Evolutionary conservation across 2,888 invertebrate species (phyloP), one percentile per base, ranked within the genome.

Genomic region (Abrostola triplasia): DNA sequence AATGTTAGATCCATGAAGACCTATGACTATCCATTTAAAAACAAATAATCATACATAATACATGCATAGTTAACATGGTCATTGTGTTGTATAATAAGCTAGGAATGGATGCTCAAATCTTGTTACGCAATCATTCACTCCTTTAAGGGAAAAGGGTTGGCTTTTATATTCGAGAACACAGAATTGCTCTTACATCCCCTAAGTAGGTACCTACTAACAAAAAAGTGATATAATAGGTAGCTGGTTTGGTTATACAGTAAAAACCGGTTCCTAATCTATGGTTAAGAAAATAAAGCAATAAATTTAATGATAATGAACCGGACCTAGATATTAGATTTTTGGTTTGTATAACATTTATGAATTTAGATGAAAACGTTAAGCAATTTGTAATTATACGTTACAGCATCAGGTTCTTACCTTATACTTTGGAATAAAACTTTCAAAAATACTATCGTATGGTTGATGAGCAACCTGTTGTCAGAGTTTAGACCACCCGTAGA

Each of bases 241-340:
- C 72, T 41, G 11, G 68, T 44, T 72, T 57, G 40, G n/a, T n/a
- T 48, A 24, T 47, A 13, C 13, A 24, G 58, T 40, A 36, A 40
- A 61, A 58, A 74, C 63, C 7, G 24, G 65, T 62, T 62, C 24
- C 36, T 12, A n/a, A 42, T 47, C 36, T 36, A 24, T 56, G 12
- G 41, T 35, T 60, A 69, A 72, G 60, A 70, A 67, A 66, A 51
- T 75, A n/a, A 52, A 72, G 56, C 37, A 62, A 66, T 72, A 68
- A 66, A 64, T 66, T 58, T 60, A 38, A 50, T 57, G 62, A 42
- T 7, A 55, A 13, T 42, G 9, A 72, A 53, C 65, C 69, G 64
- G 66, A 66, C 35, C 65, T 65, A 5, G 11, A n/a, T 51, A 36
- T 35, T 8, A 47, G n/a, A 0, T 49, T 36, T 35, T 51, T 4